These are phyloP conservation scores for Linhomoeus sp. DNA, from an alignment of 2,888 invertebrate genomes.

Conservation along the genomic window DNA sequence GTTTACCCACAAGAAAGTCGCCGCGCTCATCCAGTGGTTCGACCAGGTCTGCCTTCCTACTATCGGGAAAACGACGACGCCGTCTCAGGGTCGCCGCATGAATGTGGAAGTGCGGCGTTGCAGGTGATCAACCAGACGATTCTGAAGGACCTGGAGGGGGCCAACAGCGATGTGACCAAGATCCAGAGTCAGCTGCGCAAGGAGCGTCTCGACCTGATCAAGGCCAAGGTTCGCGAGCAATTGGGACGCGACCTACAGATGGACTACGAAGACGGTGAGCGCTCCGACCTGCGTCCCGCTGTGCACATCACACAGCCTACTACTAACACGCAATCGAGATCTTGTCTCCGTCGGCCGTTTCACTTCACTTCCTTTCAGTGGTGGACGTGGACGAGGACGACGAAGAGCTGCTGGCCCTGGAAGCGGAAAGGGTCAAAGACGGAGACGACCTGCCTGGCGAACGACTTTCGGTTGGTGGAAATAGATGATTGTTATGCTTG, in stretches of 20 bases:
- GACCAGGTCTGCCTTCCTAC: conserved; percentile 27
- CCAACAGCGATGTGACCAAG: conserved; percentile 29
- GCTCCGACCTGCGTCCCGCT: no score
- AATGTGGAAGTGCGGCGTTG: conserved; percentile 4
- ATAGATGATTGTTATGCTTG: not conserved
- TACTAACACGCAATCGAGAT: no score
- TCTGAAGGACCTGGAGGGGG: conserved; percentile 31
- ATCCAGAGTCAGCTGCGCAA: conserved; percentile 31
- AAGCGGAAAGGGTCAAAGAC: conserved; percentile 24
- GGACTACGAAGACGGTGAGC: conserved; percentile 24
- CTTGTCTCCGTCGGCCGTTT: no score
- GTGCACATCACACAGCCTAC: no score
- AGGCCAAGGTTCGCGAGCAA: conserved; percentile 18
- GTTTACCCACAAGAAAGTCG: conserved; percentile 31
- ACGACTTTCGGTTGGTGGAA: not conserved
- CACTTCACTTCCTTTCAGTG: no score
- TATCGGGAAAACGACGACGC: not conserved
- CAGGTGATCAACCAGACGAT: conserved; percentile 36
- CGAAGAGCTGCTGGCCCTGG: conserved; percentile 25
- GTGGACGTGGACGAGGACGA: conserved; percentile 13
- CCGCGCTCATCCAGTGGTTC: conserved; percentile 37
- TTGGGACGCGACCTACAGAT: conserved; percentile 23
- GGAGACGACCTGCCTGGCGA: conserved; percentile 18
- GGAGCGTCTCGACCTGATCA: conserved; percentile 35
- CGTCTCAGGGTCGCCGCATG: not conserved